These are phyloP conservation scores for Clivina fossor DNA, from an alignment of 2,888 invertebrate genomes.

Conservation along the genomic window DNA sequence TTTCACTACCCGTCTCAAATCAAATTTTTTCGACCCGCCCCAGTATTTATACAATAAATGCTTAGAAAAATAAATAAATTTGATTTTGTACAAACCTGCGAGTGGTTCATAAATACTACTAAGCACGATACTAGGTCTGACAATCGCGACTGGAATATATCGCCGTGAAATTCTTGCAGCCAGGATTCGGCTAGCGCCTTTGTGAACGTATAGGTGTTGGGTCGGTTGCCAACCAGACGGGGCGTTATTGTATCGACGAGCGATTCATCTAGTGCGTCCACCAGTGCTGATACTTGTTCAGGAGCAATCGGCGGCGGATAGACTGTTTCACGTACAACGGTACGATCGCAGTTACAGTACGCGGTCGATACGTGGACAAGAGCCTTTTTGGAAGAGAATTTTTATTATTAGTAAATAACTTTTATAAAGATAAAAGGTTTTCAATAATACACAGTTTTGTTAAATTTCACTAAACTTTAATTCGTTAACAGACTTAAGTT, in stretches of 20 bases:
- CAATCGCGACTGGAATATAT: slow-evolving; percentile 89
- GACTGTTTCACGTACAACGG: slow-evolving; percentile 82
- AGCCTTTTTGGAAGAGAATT: too few species aligned
- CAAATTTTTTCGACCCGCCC: too few species aligned
- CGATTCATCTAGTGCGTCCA: slow-evolving; percentile 81
- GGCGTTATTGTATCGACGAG: slow-evolving; percentile 78
- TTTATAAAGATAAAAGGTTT: too few species aligned
- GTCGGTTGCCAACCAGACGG: slow-evolving; percentile 74
- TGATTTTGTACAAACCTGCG: too few species aligned
- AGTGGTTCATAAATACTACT: slow-evolving; percentile 50
- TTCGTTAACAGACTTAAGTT: too few species aligned
- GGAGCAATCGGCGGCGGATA: slow-evolving; percentile 81
- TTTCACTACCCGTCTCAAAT: too few species aligned
- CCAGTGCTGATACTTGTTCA: slow-evolving; percentile 70
- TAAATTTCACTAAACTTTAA: too few species aligned
- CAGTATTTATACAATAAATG: too few species aligned
- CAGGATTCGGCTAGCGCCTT: slow-evolving; percentile 94
- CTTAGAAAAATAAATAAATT: too few species aligned
- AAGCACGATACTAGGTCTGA: slow-evolving; percentile 84
- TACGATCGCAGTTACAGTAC: slow-evolving; percentile 94
- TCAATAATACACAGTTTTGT: too few species aligned
- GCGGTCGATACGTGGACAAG: slow-evolving; percentile 94
- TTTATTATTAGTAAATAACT: too few species aligned
- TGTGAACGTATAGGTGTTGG: slow-evolving; percentile 97
- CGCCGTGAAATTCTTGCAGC: slow-evolving; percentile 66